These are phyloP conservation scores for Symphodus melops DNA, from an alignment of 2,113 vertebrate genomes.

Conservation along the genomic window DNA sequence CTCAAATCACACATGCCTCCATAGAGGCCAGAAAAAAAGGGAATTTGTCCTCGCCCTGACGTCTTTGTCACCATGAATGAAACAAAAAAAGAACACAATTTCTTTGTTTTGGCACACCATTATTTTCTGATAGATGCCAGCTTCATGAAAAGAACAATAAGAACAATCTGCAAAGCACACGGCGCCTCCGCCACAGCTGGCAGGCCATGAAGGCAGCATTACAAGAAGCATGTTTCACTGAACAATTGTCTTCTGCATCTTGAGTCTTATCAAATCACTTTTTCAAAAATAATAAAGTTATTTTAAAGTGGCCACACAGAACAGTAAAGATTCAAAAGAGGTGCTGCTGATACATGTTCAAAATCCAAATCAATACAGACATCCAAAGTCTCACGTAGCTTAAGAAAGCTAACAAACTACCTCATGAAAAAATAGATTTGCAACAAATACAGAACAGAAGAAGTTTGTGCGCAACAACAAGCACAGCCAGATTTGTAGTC, in stretches of 20 bases:
- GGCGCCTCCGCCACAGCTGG: conserved; percentile 22
- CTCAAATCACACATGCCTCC: too few relatives aligned
- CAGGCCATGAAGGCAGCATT: conserved; percentile 15
- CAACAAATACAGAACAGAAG: not conserved
- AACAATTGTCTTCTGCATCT: not conserved
- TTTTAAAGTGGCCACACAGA: not conserved
- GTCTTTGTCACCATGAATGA: not conserved
- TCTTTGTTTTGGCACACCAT: not conserved
- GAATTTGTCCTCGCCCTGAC: not conserved
- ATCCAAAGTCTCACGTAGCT: not conserved
- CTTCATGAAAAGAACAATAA: conserved; percentile 15
- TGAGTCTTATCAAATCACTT: not conserved
- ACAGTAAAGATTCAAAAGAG: not conserved
- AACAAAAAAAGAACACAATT: not conserved
- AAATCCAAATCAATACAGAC: not conserved
- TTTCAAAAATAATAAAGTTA: conserved; percentile 2
- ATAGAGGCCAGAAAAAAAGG: not conserved
- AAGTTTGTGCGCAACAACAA: not conserved
- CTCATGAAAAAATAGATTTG: not conserved
- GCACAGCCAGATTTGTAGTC: not conserved
- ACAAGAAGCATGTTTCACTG: conserved; percentile 17
- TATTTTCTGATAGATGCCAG: conserved; percentile 5
- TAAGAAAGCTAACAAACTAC: not conserved
- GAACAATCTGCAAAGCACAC: conserved; percentile 27
- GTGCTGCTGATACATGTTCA: too few relatives aligned